These are phyloP conservation scores for Pedionomus torquatus DNA, from an alignment of 2,113 vertebrate species.

Conservation along the genomic window DNA sequence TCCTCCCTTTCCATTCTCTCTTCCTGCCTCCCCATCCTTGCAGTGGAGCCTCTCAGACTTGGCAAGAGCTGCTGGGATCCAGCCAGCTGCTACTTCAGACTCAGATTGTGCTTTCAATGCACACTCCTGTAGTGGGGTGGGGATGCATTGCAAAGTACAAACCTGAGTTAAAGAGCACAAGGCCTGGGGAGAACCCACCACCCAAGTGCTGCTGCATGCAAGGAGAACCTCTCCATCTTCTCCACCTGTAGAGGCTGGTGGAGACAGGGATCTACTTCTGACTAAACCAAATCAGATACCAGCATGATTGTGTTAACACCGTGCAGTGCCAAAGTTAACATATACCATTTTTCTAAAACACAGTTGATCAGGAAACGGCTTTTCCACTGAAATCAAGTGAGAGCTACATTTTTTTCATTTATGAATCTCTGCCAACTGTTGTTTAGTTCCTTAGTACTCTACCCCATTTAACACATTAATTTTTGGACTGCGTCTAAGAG, in stretches of 20 bases:
- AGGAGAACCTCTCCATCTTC: neutral
- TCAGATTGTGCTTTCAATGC: neutral
- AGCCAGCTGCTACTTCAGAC: constrained; percentile 2
- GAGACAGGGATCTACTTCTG: neutral
- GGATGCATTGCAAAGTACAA: neutral
- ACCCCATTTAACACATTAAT: neutral
- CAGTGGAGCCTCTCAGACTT: neutral
- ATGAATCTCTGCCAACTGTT: neutral
- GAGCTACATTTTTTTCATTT: neutral
- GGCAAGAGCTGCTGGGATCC: neutral
- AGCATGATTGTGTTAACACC: rapidly evolving
- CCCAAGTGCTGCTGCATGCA: neutral
- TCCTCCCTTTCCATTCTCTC: neutral
- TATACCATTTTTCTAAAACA: neutral
- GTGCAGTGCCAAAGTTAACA: neutral
- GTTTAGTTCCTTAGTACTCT: neutral
- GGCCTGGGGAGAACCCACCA: neutral
- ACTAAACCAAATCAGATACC: neutral
- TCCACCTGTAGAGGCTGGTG: neutral
- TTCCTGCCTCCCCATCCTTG: neutral
- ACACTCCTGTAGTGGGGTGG: neutral
- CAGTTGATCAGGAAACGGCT: neutral
- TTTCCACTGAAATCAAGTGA: neutral
- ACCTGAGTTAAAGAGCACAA: rapidly evolving
- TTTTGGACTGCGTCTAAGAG: neutral